Base-by-base conservation (phyloP, 2,888 invertebrate genomes). In the Chrysopilus asiliformis region DNA sequence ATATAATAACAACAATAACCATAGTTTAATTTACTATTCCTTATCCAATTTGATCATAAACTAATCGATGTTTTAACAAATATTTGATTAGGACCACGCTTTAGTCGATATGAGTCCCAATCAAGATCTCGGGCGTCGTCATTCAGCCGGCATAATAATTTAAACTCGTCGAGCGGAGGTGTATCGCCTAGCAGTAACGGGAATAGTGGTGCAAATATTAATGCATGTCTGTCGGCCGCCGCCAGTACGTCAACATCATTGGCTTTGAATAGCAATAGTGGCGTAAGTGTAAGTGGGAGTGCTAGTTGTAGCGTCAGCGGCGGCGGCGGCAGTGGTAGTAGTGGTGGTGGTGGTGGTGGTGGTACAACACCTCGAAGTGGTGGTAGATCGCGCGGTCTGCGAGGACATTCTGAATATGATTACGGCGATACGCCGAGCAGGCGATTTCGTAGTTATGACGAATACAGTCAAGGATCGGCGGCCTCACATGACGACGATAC, bases 401-500 rank as follows among this genome's bases (percentile, higher is more conserved):
- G 49, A 56, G 65, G 40, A 66, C 69, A 43, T 68, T 67, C 46
- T 68, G 71, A 60, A 13, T 60, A 47, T 55, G 62, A 30, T 55
- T 43, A 44, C 50, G 53, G 10, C 47, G 56, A 3, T 53, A 58
- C 38, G 42, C 43, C 33, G 56, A 30, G 42, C 19, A 58, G 70
- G 12, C 64, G 72, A 47, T 69, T 71, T 58, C 73, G 76, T 40
- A 74, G 68, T 54, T 74, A 73, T 54, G 80, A 81, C 52, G 74
- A 87, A 65, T 78, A 78, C 67, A 71, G 81, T 62, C 73, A 76
- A 63, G 68, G 82, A 50, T 74, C 74, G 42, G 71, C 68, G 17
- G 72, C 75, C 4, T 72, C 72, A 18, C 76, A 75, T 52, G 79
- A 78, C 45, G 79, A 83, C 39, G 58, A 58, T 38, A 30, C 44